Evolutionary conservation across 2,113 vertebrate species (phyloP).

Genomic region (Scalopus aquaticus): DNA sequence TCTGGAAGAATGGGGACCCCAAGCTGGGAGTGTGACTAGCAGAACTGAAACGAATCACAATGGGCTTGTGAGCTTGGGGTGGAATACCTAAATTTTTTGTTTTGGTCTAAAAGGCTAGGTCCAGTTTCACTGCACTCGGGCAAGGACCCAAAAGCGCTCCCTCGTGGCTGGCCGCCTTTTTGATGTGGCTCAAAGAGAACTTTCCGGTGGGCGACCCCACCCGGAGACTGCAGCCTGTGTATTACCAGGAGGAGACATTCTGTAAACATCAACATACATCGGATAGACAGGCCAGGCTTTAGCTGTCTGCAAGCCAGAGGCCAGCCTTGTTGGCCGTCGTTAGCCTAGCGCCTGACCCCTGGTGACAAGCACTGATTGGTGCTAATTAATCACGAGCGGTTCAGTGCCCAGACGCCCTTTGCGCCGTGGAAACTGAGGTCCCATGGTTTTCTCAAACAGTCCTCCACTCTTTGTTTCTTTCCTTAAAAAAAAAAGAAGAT

Average conservation of each 20-base stretch:
- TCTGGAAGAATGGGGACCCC: too few species aligned
- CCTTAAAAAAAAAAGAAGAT: too few species aligned
- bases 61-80: background rate
- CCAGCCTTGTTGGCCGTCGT: background rate
- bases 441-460: background rate
- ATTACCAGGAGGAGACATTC: background rate
- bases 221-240: background rate
- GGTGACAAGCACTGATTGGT: background rate
- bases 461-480: background rate
- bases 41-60: too few species aligned
- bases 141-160: background rate
- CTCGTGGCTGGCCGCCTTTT: background rate
- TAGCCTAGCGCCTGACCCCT: background rate
- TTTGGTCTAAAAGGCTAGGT: background rate
- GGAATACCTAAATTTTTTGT: background rate
- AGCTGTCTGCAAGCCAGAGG: background rate
- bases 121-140: background rate
- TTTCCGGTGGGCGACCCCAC: background rate
- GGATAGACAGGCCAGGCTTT: background rate
- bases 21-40: too few species aligned
- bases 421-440: too few species aligned
- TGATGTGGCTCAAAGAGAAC: background rate
- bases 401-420: background rate
- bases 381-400: background rate
- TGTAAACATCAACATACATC: background rate